phyloP scores from a whole-genome alignment of 2,888 invertebrate species.

The Torymus texanus region DNA sequence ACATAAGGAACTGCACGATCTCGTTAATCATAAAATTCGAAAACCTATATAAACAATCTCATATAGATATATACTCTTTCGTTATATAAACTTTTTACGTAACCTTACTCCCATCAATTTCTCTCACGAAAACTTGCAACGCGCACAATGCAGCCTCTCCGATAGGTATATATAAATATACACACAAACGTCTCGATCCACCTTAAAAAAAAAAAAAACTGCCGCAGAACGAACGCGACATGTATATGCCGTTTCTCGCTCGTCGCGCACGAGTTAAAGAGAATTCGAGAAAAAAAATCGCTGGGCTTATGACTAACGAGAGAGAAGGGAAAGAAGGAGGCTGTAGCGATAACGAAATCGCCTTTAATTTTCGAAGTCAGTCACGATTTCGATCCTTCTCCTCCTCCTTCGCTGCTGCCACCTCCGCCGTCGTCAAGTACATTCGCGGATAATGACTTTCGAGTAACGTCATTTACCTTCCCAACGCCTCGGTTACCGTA shows the following conservation, averaged over 20 bases:
- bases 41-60: too few relatives aligned
- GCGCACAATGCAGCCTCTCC: too few relatives aligned
- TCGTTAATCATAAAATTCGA: too few relatives aligned
- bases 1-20: too few relatives aligned
- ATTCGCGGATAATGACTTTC: conserved; percentile 43
- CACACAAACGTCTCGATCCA: too few relatives aligned
- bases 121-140: too few relatives aligned
- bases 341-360: conserved; percentile 38
- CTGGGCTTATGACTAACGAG: conserved; percentile 32
- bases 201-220: conserved; percentile 1
- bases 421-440: background rate
- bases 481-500: conserved; percentile 45
- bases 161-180: too few relatives aligned
- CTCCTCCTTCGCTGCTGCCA: background rate
- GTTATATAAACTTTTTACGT: too few relatives aligned
- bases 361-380: conserved; percentile 36
- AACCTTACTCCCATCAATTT: too few relatives aligned
- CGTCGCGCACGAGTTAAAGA: background rate
- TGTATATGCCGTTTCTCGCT: too few relatives aligned
- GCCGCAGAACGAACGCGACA: background rate
- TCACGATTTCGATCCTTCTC: conserved; percentile 39
- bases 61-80: too few relatives aligned
- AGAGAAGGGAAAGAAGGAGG: background rate
- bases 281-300: conserved; percentile 3
- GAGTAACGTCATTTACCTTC: conserved; percentile 42